Base-by-base conservation (phyloP, 2,113 vertebrate genomes). In the Equus przewalskii region DNA sequence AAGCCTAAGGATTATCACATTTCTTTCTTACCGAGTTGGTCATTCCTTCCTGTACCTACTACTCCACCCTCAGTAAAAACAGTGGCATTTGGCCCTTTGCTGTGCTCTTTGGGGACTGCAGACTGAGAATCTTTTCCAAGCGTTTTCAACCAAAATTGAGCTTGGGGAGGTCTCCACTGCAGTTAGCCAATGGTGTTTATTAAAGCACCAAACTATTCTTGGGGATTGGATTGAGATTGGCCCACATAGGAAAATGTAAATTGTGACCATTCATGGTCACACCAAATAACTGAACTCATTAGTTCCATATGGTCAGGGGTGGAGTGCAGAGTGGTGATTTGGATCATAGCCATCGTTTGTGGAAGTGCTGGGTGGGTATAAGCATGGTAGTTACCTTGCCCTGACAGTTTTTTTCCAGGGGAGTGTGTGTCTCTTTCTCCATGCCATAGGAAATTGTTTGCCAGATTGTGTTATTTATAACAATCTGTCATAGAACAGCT, bases 381-480 rank as follows among this genome's bases (percentile, higher is more conserved):
- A 87, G 24, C 41, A 3, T 87, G 44, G 41, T 92, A 70, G 87
- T 95, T 96, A 87, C 51, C 54, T 96, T 92, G 51, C 75, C 79
- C 64, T 97, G 82, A 82, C 80, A 33, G 13, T 85, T 97, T 91
- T 92, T 96, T 95, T 56, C 93, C 84, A 76, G 18, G 16, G 62
- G 33, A 86, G 28, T 88, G 41, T 98, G 54, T 90, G 96, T 97
- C 96, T 92, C 69, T 96, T 97, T 98, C 89, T 92, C 69, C 58
- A 80, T 96, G 79, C 92, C 62, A 1, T 94, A 95, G 87, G 87
- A 94, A 95, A 78, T 97, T 24, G 12, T 94, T 97, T 96, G 95
- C 94, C 95, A 97, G 83, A 96, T 94, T 96, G 79, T 93, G 83
- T 97, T 98, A 96, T 96, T 97, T 96, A 79, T 95, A 96, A 96